Evolutionary conservation across 2,888 invertebrate species (phyloP), one percentile per base, ranked within the genome.

Genomic region (Drosophila prostipennis): DNA sequence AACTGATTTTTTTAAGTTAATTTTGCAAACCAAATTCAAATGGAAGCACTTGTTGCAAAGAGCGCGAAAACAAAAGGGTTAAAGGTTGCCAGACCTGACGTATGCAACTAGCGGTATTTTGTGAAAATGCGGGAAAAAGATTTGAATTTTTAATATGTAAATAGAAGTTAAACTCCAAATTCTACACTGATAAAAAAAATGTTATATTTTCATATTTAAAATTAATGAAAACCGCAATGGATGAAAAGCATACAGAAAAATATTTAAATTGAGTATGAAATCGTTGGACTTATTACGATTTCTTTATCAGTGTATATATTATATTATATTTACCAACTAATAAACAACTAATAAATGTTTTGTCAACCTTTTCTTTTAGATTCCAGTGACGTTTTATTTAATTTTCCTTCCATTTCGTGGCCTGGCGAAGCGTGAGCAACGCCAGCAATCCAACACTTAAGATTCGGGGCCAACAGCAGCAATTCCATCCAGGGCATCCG

Each of bases 391-490:
- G 10, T 19, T 54, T 34, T 36, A 29, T 63, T 39, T 43, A 57
- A 51, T 69, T 78, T 86, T 76, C 54, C 49, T 74, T 69, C 19
- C 68, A 43, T 74, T 53, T 43, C 57, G 40, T 55, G 64, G 52
- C 54, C 82, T 85, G 80, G 86, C 80, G 80, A 72, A 53, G 78
- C 86, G 67, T 65, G 52, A 68, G 80, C 84, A 74, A 74, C 82
- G 87, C 78, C 78, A 80, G 46, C 52, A 60, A 39, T 13, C 34
- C 48, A 61, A 34, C 40, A 63, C 40, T 40, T 26, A 84, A 61
- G 76, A 82, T 81, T 87, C 76, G 77, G 72, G 72, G 81, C 74
- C 70, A 63, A 45, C 80, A 73, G 51, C 80, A 73, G 51, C 77
- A 60, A 16, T 36, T 77, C 58, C 61, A 65, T 70, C 58, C 61